Percentiles rank a stretch among this genome's conserved stretches.
Evolutionary conservation across 2,113 vertebrate genomes (phyloP).

Genomic region (Amazona vittata): DNA sequence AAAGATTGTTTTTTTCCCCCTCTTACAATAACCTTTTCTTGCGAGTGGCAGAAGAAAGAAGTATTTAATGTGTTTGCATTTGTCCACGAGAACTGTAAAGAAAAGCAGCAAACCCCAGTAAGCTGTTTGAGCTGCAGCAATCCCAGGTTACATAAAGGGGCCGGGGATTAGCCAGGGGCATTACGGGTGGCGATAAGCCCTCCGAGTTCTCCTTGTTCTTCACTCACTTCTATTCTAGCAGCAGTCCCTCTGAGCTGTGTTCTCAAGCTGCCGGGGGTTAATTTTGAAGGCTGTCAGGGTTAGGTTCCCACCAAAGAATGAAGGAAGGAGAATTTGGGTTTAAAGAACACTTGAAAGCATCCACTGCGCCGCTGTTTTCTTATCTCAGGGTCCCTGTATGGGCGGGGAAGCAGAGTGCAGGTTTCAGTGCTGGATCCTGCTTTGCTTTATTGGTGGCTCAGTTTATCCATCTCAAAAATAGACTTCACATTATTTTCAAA

Average conservation of each 20-base stretch:
- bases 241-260: rapidly evolving
- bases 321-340: neutral
- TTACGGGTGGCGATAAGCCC: conserved; percentile 27
- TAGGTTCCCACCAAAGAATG: neutral
- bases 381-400: neutral
- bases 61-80: neutral
- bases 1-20: neutral
- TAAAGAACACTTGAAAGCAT: neutral
- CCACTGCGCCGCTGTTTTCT: neutral
- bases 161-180: conserved; percentile 27
- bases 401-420: neutral
- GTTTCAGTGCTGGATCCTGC: neutral
- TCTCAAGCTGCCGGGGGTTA: neutral
- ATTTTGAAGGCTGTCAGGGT: neutral
- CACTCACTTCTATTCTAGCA: conserved; percentile 30
- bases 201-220: neutral
- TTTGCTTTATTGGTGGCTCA: neutral
- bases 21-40: neutral
- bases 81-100: conserved; percentile 20
- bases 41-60: neutral
- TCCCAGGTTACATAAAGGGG: conserved; percentile 46
- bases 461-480: conserved; percentile 18
- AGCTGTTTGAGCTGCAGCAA: conserved; percentile 47
- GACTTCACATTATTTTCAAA: conserved; percentile 6
- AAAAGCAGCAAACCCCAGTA: neutral